phyloP scores from a whole-genome alignment of 2,888 invertebrate genomes.

The Choristoneura rosaceana region DNA sequence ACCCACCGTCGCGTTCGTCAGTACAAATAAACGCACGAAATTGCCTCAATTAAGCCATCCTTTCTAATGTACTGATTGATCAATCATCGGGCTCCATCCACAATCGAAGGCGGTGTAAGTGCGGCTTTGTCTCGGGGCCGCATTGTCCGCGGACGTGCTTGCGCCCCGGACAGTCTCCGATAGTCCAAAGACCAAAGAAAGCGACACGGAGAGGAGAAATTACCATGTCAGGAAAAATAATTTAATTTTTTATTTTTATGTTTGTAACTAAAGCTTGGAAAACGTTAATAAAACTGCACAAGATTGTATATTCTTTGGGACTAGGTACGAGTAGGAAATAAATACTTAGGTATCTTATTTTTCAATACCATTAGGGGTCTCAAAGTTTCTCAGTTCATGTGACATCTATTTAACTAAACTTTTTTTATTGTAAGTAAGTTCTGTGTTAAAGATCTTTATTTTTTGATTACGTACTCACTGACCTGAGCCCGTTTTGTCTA shows the following conservation, averaged over 20 bases:
- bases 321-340: too few species aligned
- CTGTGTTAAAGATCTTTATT: too few species aligned
- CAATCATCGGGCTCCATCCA: conserved; percentile 77
- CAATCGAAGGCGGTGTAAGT: conserved; percentile 68
- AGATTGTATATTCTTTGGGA: too few species aligned
- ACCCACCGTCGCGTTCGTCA: conserved; percentile 58
- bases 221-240: neutral
- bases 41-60: conserved; percentile 77
- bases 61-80: conserved; percentile 83
- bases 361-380: too few species aligned
- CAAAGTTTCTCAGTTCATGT: too few species aligned
- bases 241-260: too few species aligned
- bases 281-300: too few species aligned
- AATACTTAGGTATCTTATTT: too few species aligned
- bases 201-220: conserved; percentile 2
- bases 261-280: neutral
- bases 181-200: conserved; percentile 51
- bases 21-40: conserved; percentile 76
- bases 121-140: conserved; percentile 69
- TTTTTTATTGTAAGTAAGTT: too few species aligned
- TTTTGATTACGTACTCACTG: too few species aligned
- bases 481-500: too few species aligned
- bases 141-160: conserved; percentile 74
- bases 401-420: too few species aligned
- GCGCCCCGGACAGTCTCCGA: conserved; percentile 54